phyloP scores from a whole-genome alignment of 2,113 vertebrate species.

The Monarcha castaneiventris region DNA sequence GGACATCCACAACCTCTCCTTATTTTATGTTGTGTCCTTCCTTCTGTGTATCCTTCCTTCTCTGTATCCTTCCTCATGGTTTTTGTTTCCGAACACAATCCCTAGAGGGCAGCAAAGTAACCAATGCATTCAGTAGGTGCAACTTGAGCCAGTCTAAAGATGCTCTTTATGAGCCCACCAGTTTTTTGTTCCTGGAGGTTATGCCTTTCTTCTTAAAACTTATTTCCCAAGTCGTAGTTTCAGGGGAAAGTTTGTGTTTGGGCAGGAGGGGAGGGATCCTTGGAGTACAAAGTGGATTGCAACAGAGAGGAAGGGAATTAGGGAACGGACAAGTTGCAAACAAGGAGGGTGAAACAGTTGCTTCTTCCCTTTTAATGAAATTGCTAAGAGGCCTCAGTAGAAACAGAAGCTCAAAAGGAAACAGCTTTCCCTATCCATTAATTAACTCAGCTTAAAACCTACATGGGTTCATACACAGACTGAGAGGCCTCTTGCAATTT shows the following conservation, averaged over 20 bases:
- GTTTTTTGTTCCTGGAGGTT: not conserved
- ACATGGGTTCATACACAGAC: no score
- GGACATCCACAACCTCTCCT: not conserved
- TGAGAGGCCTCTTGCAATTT: not conserved
- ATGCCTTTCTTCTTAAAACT: not conserved
- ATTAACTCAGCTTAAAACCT: not conserved
- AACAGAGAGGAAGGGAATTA: not conserved
- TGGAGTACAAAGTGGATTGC: not conserved
- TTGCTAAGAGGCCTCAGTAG: not conserved
- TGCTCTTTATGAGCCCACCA: not conserved
- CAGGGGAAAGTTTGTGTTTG: not conserved
- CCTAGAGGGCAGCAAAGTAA: not conserved
- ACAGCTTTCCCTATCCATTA: not conserved
- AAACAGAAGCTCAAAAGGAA: not conserved
- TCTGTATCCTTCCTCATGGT: not conserved
- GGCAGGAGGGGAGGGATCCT: not conserved
- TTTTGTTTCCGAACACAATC: not conserved
- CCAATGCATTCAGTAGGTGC: not conserved
- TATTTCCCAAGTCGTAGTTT: not conserved
- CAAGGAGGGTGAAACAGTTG: not conserved
- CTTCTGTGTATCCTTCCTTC: not conserved
- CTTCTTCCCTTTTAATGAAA: not conserved
- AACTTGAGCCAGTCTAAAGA: rapidly evolving
- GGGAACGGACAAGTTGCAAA: not conserved
- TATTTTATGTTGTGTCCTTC: not conserved